A percentile compares a stretch with the other conserved stretches of the same genome.
Conservation (phyloP, 2,113 vertebrate species). For the Eulemur macaco region DNA sequence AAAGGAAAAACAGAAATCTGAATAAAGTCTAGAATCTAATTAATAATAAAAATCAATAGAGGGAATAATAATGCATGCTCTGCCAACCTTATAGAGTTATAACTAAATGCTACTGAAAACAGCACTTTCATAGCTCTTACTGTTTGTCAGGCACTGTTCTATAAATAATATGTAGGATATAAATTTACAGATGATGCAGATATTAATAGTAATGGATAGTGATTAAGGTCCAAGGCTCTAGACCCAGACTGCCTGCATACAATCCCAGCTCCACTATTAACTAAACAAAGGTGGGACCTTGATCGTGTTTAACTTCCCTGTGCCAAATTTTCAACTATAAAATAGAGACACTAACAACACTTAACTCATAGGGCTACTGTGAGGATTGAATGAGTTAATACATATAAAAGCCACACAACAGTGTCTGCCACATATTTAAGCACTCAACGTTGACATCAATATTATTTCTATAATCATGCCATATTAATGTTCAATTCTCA, state of each 20-base stretch:
- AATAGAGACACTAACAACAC: neutral
- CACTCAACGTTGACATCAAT: neutral
- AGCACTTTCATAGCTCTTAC: neutral
- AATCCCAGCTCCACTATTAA: conserved; percentile 4
- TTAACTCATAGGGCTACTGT: neutral
- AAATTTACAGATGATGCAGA: neutral
- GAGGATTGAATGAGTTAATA: neutral
- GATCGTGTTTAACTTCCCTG: neutral
- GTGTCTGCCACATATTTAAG: neutral
- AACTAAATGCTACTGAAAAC: conserved; percentile 13
- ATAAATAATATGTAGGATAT: conserved; percentile 31
- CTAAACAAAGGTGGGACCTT: neutral
- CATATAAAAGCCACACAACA: neutral
- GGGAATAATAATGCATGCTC: neutral
- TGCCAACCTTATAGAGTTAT: neutral
- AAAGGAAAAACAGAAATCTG: neutral
- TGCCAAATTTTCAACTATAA: neutral
- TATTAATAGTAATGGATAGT: neutral
- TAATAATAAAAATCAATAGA: neutral
- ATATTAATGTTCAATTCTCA: neutral
- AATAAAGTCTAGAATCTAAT: conserved; percentile 1
- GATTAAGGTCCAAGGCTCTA: neutral
- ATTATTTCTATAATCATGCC: neutral
- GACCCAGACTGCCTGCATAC: neutral
- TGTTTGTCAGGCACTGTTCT: neutral